phyloP scores from a whole-genome alignment of 2,113 vertebrate genomes.

The Motacilla alba region DNA sequence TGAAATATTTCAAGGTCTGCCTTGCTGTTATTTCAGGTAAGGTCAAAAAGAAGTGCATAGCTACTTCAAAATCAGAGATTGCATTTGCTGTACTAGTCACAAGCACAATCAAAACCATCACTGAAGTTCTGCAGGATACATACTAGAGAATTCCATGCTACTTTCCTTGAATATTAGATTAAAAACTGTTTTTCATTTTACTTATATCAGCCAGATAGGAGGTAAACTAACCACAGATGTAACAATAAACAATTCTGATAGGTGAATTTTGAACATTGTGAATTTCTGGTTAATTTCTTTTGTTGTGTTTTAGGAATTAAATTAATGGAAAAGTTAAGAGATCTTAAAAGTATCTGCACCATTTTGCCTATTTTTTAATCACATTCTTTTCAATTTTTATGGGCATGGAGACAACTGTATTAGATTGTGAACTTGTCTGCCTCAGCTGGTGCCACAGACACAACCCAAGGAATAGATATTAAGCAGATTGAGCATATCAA shows the following conservation, averaged over 20 bases:
- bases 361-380: neutral
- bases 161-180: neutral
- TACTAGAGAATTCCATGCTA: neutral
- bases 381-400: neutral
- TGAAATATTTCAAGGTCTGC: neutral
- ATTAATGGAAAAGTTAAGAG: neutral
- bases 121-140: neutral
- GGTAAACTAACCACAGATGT: neutral
- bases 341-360: neutral
- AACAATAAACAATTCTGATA: neutral
- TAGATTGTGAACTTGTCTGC: neutral
- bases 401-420: neutral
- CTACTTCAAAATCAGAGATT: neutral
- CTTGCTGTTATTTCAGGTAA: neutral
- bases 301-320: neutral
- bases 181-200: neutral
- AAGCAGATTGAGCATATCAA: neutral
- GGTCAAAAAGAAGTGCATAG: neutral
- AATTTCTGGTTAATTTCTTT: neutral
- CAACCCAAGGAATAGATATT: neutral
- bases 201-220: neutral
- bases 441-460: neutral
- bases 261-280: neutral
- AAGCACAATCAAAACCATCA: neutral
- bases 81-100: neutral